Base-by-base conservation (phyloP, 1,140 invertebrate species). In the Saccostrea glomerata region DNA sequence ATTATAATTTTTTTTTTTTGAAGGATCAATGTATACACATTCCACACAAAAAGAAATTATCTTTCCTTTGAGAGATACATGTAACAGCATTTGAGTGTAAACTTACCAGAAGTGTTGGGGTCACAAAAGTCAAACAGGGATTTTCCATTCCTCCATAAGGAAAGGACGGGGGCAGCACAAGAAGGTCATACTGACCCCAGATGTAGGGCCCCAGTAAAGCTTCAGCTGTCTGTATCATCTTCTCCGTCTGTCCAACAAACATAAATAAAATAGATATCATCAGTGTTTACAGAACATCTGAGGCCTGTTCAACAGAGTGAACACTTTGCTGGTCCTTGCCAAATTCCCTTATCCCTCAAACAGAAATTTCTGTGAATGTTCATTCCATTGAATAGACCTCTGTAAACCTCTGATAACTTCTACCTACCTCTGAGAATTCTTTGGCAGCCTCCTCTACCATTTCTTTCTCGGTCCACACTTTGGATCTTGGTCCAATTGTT, bases 71-170 rank as follows among this genome's bases (percentile, higher is more conserved):
- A 47, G 47, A 2, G 47, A 47, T 6, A 2, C 2, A 2, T 47
- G 40, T 6, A 47, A 47, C 2, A 47, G 6, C 2, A 23, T 12
- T 12, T 9, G 1, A n/a, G 30, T 36, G 2, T 0, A 40, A 54
- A 94, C 94, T 96, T 94, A 97, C 97, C 93, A 98, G 94, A 86
- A 98, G 91, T 0, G 98, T 98, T 0, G 98, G 98, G 0, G 98
- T 99, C 0, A 98, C 97, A 95, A 99, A 99, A 0, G 98, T 99
- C 23, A 99, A 94, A 94, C 98, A 99, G 0, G 98, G 98, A 96
- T 99, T 99, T 95, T 99, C 98, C 98, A 99, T 99, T 54, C 98
- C 98, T 4, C 98, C 98, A 94, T 97, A 99, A 17, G 98, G 98
- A 95, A 99, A 99, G 87, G 97, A 98, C 3, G 98, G 98, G 1